Evolutionary conservation across 2,888 invertebrate species (phyloP).

Genomic region (Oithona nana): DNA sequence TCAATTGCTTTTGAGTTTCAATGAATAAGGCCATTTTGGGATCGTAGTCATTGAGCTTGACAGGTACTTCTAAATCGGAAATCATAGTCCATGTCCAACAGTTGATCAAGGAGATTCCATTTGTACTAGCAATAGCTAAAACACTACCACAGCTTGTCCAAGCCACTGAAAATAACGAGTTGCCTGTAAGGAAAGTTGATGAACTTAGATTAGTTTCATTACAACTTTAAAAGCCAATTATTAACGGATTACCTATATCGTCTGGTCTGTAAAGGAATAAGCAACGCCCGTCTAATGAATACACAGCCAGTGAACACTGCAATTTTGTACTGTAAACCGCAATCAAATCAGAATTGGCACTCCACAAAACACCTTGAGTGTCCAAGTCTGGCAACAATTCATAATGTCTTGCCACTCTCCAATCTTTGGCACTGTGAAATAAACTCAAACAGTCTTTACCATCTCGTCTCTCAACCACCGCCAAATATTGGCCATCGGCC

Average conservation of each 20-base stretch:
- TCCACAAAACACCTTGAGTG: neutral
- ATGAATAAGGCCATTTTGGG: neutral
- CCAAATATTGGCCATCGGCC: constrained; percentile 28
- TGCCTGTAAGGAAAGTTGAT: too few species aligned
- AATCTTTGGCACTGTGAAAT: constrained; percentile 5
- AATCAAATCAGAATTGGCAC: neutral
- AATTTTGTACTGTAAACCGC: neutral
- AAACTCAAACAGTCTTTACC: constrained; percentile 28
- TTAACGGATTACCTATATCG: neutral
- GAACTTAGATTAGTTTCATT: too few species aligned
- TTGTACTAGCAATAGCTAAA: neutral
- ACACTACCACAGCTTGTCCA: neutral
- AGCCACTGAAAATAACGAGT: neutral
- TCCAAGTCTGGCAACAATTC: neutral
- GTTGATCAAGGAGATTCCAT: neutral
- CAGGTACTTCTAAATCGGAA: neutral
- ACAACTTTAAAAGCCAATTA: too few species aligned
- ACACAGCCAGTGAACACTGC: neutral
- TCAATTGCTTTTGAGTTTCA: neutral
- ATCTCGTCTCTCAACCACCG: constrained; percentile 29
- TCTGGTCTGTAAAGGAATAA: neutral
- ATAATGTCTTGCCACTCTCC: neutral
- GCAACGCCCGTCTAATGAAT: neutral
- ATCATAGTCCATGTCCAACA: neutral
- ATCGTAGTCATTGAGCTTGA: neutral